Evolutionary conservation across 1,140 invertebrate genomes (phyloP).

Genomic region (silkworm (Bombyx mori)): DNA sequence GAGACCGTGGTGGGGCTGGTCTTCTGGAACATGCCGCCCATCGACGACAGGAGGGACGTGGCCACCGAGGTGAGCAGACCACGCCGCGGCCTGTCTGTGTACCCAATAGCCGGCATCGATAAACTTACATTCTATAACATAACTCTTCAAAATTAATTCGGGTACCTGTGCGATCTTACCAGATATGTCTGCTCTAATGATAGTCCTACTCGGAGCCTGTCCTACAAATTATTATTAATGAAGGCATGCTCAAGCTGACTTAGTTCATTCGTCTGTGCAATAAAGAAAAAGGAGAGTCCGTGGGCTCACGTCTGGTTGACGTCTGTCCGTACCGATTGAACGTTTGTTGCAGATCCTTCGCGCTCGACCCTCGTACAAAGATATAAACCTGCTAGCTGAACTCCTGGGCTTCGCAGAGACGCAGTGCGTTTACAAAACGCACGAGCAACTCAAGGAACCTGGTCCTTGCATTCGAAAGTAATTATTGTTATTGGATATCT

Average conservation of each 20-base stretch:
- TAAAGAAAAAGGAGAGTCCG: too few species aligned
- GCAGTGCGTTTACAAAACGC: slow-evolving; percentile 30
- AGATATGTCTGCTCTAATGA: too few species aligned
- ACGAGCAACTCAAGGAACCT: slow-evolving; percentile 18
- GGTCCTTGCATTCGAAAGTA: slow-evolving; percentile 39
- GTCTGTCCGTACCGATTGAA: not conserved
- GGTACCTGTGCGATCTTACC: too few species aligned
- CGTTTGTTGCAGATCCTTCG: slow-evolving; percentile 34
- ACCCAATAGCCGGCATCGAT: too few species aligned
- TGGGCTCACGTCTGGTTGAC: not conserved
- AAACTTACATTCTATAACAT: too few species aligned
- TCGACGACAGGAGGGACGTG: slow-evolving; percentile 39
- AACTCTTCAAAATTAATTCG: too few species aligned
- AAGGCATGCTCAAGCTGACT: too few species aligned
- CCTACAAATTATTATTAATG: too few species aligned
- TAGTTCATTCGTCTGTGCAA: too few species aligned
- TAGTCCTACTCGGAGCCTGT: too few species aligned
- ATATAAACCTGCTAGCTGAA: slow-evolving; percentile 44
- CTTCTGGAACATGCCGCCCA: slow-evolving; percentile 54
- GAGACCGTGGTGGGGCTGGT: slow-evolving; percentile 48
- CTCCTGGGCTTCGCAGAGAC: slow-evolving; percentile 45
- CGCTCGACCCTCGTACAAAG: slow-evolving; percentile 42
- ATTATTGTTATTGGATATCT: slow-evolving; percentile 3
- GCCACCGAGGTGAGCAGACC: slow-evolving; percentile 33
- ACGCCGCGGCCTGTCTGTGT: too few species aligned